These are phyloP conservation scores for Vulpes ferrilata DNA, from an alignment of 2,113 vertebrate genomes.

Conservation along the genomic window DNA sequence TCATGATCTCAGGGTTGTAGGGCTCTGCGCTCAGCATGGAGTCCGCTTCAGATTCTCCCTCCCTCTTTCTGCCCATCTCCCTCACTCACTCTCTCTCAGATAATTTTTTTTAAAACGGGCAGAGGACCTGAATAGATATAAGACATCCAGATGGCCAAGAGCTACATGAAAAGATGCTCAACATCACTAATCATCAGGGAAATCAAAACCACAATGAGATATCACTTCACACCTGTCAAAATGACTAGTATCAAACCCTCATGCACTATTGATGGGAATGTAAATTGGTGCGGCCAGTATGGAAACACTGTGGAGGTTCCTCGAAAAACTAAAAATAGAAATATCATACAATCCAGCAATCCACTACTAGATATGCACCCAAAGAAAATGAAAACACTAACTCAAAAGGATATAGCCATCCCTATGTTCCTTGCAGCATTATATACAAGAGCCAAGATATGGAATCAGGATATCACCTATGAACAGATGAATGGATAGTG, in stretches of 20 bases:
- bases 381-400: not conserved
- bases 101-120: not conserved
- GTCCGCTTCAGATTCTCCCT: no score
- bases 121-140: not conserved
- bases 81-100: no score
- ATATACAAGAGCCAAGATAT: not conserved
- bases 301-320: not conserved
- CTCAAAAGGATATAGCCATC: not conserved
- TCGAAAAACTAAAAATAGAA: not conserved
- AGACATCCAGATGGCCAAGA: not conserved
- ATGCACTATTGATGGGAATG: not conserved
- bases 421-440: not conserved
- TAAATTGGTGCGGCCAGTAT: not conserved
- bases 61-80: no score
- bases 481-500: not conserved
- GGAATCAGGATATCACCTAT: not conserved
- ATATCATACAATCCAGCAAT: not conserved
- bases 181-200: not conserved
- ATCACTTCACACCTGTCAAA: not conserved
- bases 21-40: no score
- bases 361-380: not conserved
- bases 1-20: no score
- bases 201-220: not conserved
- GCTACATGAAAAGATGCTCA: not conserved
- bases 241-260: not conserved